Evolutionary conservation across 2,113 vertebrate species (phyloP).

Genomic region (Pachyramphus minor): DNA sequence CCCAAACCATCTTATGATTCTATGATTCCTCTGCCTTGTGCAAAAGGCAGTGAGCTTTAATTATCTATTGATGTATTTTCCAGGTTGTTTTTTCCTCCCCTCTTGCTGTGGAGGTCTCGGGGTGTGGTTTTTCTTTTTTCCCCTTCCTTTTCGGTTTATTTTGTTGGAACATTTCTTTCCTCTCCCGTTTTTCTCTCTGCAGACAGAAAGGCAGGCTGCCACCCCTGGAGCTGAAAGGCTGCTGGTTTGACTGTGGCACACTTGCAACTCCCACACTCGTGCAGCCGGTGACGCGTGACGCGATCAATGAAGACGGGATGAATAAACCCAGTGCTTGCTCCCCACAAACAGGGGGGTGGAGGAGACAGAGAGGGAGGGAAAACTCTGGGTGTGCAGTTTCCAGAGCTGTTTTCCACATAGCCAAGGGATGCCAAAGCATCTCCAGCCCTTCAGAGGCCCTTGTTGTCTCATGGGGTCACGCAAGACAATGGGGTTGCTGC

Average conservation of each 20-base stretch:
- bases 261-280: conserved; percentile 45
- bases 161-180: background rate
- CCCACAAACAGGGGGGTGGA: background rate
- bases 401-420: background rate
- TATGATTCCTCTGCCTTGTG: background rate
- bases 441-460: background rate
- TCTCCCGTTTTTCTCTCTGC: background rate
- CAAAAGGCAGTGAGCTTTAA: background rate
- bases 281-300: background rate
- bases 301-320: conserved; percentile 14
- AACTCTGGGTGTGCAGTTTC: background rate
- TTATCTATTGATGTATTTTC: background rate
- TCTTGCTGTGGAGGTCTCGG: background rate
- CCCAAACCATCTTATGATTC: background rate
- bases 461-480: background rate
- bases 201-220: background rate
- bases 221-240: conserved; percentile 4
- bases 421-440: background rate
- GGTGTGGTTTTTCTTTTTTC: background rate
- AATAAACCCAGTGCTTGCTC: conserved; percentile 21
- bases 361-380: background rate
- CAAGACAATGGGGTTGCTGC: background rate
- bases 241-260: conserved; percentile 16
- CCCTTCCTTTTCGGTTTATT: background rate
- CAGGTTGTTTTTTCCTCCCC: background rate